Percentiles rank a stretch among this genome's conserved stretches.
These are phyloP conservation scores for Globia sparganii DNA, from an alignment of 2,888 invertebrate species.

Conservation along the genomic window DNA sequence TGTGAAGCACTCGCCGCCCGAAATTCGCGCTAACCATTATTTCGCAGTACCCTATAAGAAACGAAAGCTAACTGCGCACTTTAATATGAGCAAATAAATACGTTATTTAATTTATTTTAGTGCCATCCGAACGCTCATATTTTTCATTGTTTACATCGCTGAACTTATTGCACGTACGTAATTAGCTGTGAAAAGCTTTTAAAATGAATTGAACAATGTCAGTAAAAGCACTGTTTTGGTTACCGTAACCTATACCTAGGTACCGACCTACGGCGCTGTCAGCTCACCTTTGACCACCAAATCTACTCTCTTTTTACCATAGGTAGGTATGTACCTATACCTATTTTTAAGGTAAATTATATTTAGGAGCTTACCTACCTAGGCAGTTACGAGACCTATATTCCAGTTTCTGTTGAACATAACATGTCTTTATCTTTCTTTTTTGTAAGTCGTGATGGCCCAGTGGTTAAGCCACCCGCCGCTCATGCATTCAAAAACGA, in stretches of 20 bases:
- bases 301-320: not conserved
- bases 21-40: slow-evolving; percentile 82
- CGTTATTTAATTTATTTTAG: slow-evolving; percentile 23
- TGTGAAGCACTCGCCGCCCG: slow-evolving; percentile 78
- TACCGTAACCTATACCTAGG: not conserved
- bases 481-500: not conserved
- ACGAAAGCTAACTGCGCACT: slow-evolving; percentile 79
- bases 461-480: not conserved
- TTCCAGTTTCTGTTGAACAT: not conserved
- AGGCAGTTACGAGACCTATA: not conserved
- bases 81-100: slow-evolving; percentile 34
- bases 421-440: not conserved
- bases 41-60: slow-evolving; percentile 79
- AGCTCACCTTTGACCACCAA: not conserved
- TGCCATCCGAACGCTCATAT: slow-evolving; percentile 8
- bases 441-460: not conserved
- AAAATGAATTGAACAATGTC: slow-evolving; percentile 3
- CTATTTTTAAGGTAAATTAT: not conserved
- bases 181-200: slow-evolving; percentile 8
- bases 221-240: slow-evolving; percentile 2
- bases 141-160: slow-evolving; percentile 19
- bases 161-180: slow-evolving; percentile 11
- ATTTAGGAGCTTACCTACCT: not conserved
- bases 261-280: not conserved
- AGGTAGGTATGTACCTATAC: not conserved